phyloP scores from a whole-genome alignment of 2,113 vertebrate species.

The Chinchilla lanigera region DNA sequence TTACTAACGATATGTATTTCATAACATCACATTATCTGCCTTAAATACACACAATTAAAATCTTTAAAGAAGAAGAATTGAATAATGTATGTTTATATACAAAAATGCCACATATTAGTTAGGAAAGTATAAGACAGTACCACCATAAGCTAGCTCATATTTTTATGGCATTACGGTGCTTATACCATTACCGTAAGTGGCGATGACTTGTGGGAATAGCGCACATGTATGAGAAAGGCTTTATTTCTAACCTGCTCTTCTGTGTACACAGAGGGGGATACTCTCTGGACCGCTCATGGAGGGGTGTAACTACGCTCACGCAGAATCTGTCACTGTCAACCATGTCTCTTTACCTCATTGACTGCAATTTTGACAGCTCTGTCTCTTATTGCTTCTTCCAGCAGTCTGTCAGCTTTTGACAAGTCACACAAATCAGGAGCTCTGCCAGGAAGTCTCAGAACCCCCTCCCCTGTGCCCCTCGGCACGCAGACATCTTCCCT shows the following conservation, averaged over 20 bases:
- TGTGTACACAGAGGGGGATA: not conserved
- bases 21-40: not conserved
- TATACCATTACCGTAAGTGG: not conserved
- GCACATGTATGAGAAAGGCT: not conserved
- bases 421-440: not conserved
- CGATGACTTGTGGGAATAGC: not conserved
- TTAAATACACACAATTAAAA: not conserved
- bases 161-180: not conserved
- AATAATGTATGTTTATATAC: not conserved
- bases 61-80: not conserved
- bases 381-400: conserved; percentile 16
- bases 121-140: not conserved
- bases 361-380: not conserved
- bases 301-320: not conserved
- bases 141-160: not conserved
- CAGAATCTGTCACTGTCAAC: not conserved
- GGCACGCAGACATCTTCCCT: not conserved
- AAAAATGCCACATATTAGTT: not conserved
- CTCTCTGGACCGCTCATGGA: not conserved
- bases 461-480: not conserved
- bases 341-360: not conserved
- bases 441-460: not conserved
- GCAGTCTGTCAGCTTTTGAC: not conserved
- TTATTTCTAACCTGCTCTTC: not conserved
- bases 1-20: not conserved